Evolutionary conservation across 2,888 invertebrate species (phyloP).

Genomic region (Phasia obesa): DNA sequence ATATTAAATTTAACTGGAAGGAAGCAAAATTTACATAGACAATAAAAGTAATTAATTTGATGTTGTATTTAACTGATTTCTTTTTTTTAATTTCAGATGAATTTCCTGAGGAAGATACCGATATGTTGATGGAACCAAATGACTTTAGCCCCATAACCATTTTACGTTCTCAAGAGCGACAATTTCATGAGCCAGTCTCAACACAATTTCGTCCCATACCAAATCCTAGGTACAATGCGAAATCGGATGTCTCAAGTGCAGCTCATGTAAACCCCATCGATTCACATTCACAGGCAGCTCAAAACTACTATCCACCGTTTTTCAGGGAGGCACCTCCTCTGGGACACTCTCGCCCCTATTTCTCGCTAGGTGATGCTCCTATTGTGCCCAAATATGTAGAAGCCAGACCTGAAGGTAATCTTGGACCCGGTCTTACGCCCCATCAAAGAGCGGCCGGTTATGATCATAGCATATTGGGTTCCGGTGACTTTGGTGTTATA

Average conservation of each 20-base stretch:
- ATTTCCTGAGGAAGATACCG: constrained; percentile 81
- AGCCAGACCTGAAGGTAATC: constrained; percentile 80
- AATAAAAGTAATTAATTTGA: too few species aligned
- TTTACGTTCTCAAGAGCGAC: constrained; percentile 80
- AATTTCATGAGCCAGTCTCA: constrained; percentile 77
- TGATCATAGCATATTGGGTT: constrained; percentile 88
- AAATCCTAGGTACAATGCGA: constrained; percentile 73
- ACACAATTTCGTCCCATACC: constrained; percentile 75
- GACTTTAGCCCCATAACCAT: constrained; percentile 80
- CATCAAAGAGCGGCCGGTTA: constrained; percentile 81
- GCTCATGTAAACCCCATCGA: constrained; percentile 69
- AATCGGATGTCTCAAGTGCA: constrained; percentile 71
- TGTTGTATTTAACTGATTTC: too few species aligned
- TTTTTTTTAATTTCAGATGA: constrained; percentile 71
- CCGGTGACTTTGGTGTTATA: constrained; percentile 93
- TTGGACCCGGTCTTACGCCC: constrained; percentile 61
- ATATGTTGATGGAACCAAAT: constrained; percentile 83
- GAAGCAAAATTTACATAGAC: too few species aligned
- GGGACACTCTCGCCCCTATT: constrained; percentile 86
- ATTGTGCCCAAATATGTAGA: constrained; percentile 84
- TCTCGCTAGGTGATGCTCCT: constrained; percentile 85
- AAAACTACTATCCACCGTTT: constrained; percentile 91
- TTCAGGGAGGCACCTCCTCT: constrained; percentile 85
- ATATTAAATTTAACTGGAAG: too few species aligned
- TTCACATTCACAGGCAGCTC: constrained; percentile 83